These are phyloP conservation scores for Phrynosoma platyrhinos DNA, from an alignment of 2,113 vertebrate genomes.

Conservation along the genomic window DNA sequence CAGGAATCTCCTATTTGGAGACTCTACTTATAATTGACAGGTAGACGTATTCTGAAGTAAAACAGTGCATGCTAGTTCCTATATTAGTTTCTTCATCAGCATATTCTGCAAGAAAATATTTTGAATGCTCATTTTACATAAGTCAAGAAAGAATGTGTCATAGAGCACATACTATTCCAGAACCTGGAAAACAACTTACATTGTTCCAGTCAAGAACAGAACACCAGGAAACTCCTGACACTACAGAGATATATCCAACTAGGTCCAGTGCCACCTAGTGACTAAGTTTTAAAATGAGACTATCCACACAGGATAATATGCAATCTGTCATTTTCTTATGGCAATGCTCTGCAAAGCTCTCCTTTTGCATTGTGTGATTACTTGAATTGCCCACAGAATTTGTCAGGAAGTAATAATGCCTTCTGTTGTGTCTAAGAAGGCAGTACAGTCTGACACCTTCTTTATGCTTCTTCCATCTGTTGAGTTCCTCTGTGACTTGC, in stretches of 20 bases:
- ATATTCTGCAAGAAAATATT: neutral
- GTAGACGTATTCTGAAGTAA: neutral
- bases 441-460: slow-evolving; percentile 21
- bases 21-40: neutral
- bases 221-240: neutral
- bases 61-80: neutral
- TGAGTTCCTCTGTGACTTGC: slow-evolving; percentile 25
- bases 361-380: slow-evolving; percentile 9
- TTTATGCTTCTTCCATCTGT: slow-evolving; percentile 35
- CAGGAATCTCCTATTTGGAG: neutral
- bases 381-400: slow-evolving; percentile 19
- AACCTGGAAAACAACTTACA: neutral
- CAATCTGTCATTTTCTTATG: slow-evolving; percentile 1
- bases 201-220: neutral
- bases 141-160: neutral
- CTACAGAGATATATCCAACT: neutral
- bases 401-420: slow-evolving; percentile 26
- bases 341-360: neutral
- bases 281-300: slow-evolving; percentile 11
- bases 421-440: slow-evolving; percentile 28
- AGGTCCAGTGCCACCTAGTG: neutral
- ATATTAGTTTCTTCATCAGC: neutral
- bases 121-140: neutral
- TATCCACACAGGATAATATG: neutral
- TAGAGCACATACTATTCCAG: neutral